Percentiles rank a stretch among this genome's conserved stretches.
Evolutionary conservation across 2,888 invertebrate genomes (phyloP).

Genomic region (Ceratothoa steindachneri): DNA sequence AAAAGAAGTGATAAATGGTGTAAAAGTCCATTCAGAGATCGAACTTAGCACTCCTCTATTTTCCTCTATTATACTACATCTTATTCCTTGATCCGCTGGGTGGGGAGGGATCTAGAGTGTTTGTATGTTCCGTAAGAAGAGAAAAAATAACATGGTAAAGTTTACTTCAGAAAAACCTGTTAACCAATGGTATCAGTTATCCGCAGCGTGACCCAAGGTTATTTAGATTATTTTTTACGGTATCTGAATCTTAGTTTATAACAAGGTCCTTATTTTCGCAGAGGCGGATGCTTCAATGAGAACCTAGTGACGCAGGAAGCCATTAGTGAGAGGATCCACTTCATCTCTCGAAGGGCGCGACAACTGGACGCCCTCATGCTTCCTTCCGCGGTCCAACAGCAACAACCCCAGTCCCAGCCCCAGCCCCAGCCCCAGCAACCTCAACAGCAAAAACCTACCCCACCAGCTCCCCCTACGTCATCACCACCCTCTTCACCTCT

Average conservation of each 20-base stretch:
- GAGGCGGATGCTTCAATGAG: constrained; percentile 34
- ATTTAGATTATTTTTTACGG: no score
- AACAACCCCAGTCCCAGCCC: neutral
- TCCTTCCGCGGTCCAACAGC: constrained; percentile 11
- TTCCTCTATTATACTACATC: no score
- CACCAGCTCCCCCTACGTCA: neutral
- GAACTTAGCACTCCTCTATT: no score
- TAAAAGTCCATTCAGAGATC: no score
- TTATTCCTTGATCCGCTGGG: no score
- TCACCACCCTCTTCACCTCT: neutral
- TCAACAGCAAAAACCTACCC: neutral
- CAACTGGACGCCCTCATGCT: constrained; percentile 44
- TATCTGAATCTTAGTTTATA: neutral
- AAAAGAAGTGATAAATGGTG: no score
- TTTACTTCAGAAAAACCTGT: no score
- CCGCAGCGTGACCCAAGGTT: no score
- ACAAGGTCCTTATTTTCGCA: constrained; percentile 26
- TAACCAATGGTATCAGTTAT: no score
- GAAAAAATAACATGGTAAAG: no score
- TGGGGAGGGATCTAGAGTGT: no score
- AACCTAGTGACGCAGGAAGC: constrained; percentile 44
- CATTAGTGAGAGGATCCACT: constrained; percentile 42
- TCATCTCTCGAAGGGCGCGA: constrained; percentile 35
- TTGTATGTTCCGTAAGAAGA: no score
- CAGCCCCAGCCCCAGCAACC: constrained; percentile 7